Base-by-base conservation (phyloP, 2,113 vertebrate genomes). In the Apteryx owenii region DNA sequence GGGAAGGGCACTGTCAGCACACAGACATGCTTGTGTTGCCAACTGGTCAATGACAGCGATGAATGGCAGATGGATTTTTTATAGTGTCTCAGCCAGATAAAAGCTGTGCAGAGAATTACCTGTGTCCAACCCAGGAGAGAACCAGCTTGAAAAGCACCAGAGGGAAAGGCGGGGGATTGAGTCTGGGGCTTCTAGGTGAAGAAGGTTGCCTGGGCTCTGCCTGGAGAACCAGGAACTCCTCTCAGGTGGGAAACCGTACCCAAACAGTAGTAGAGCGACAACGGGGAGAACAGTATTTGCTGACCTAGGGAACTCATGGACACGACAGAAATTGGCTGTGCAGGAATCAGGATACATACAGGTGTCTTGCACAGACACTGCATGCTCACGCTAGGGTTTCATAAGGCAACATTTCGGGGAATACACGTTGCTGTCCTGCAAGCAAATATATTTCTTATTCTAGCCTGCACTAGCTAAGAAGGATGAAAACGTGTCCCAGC, bases 301-400 rank as follows among this genome's bases (percentile, higher is more conserved):
- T 10, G 26, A 7, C 10, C 3, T 54, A 3, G 42, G 50, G 66
- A 65, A 9, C 5, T 7, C 40, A 8, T 0, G 13, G 12, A n/a
- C 36, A 5, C 1, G 15, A 21, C 1, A 0, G 36, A 61, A 60
- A 29, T 21, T 22, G 17, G 56, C 58, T 31, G 38, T 56, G 26
- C 16, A 21, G 38, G 16, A 40, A 12, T 0, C 0, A 31, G 42
- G 46, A 19, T 25, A 58, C 40, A 9, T 33, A 33, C 3, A 3
- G 12, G 8, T 17, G 20, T 33, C 58, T 46, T 50, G 50, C 78
- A 42, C 19, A 14, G 22, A 25, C 23, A 16, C 58, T 42, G n/a
- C 20, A 0, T 13, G 26, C 40, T 51, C 46, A 42, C 20, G 26
- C 33, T 64, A 92, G 46, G 36, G 40, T 81, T 71, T 33, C 62